These are phyloP conservation scores for Aphelocoma coerulescens DNA, from an alignment of 2,113 vertebrate species.

Conservation along the genomic window DNA sequence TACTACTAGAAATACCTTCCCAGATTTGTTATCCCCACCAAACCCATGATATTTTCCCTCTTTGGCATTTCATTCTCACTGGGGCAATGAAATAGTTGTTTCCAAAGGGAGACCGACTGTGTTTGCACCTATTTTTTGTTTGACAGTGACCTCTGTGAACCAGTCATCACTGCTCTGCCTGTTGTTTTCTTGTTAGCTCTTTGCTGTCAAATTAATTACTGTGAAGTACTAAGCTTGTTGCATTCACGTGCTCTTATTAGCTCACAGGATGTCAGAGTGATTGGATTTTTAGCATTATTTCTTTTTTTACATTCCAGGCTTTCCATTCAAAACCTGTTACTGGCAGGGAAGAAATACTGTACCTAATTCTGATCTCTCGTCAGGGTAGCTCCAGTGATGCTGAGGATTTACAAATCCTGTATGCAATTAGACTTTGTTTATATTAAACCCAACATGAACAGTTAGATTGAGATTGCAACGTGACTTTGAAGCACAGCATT, in stretches of 20 bases:
- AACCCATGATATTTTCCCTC: background rate
- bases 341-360: slow-evolving; percentile 38
- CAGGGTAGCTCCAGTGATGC: background rate
- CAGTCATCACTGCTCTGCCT: slow-evolving; percentile 50
- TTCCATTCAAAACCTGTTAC: slow-evolving; percentile 58
- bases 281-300: slow-evolving; percentile 71
- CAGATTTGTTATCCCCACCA: background rate
- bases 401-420: background rate
- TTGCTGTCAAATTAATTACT: slow-evolving; percentile 69
- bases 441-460: background rate
- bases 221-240: slow-evolving; percentile 63
- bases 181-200: slow-evolving; percentile 64
- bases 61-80: background rate
- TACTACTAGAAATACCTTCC: background rate
- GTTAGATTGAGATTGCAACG: background rate
- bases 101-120: background rate
- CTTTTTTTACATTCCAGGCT: slow-evolving; percentile 62
- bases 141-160: slow-evolving; percentile 57
- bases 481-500: background rate
- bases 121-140: slow-evolving; percentile 45
- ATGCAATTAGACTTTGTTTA: background rate
- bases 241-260: slow-evolving; percentile 68
- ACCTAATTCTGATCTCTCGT: slow-evolving; percentile 4
- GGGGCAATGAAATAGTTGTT: background rate
- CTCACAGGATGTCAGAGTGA: slow-evolving; percentile 64